Evolutionary conservation across 2,888 invertebrate species (phyloP), one percentile per base, ranked within the genome.

Genomic region (Pseudococcus viburni): DNA sequence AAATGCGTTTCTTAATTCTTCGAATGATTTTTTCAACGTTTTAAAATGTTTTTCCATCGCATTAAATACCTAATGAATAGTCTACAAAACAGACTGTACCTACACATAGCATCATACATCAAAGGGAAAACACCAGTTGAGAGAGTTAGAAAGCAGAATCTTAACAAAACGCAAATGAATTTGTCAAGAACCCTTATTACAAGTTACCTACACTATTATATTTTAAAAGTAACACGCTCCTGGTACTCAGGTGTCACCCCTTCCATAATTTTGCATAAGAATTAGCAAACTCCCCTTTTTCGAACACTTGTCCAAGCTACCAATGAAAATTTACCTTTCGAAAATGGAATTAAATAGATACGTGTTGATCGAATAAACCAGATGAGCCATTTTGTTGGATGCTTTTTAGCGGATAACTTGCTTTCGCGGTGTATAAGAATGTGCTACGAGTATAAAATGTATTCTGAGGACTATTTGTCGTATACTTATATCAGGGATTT

Each of bases 401-500:
- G 68, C 26, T 73, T 11, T 33, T 73, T 73, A 11, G 4, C 7
- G 4, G 11, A n/a, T 12, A 73, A 33, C 64, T 22, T 73, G n/a
- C 7, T 2, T n/a, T 33, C 1, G 26, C 59, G 19, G 19, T 5
- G 19, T 59, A 8, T 59, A 9, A 59, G 59, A 59, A 59, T 59
- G 59, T 59, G 59, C 59, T 59, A 59, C 59, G 59, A 59, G 59
- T 59, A 59, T 39, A 73, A 73, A 73, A 86, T 86, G 87, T 77
- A 55, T 15, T 26, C 26, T 33, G 55, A 51, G 83, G 87, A 87
- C 22, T 80, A 80, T 48, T 55, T 87, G 55, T 87, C 87, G 51
- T 87, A 87, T 39, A 48, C 26, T 33, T 87, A 87, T 80, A 77
- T 48, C 15, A 77, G 77, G n/a, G 77, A 87, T 87, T 87, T 87